These are phyloP conservation scores for Neodiprion pinetum DNA, from an alignment of 1,140 invertebrate species.

Conservation along the genomic window DNA sequence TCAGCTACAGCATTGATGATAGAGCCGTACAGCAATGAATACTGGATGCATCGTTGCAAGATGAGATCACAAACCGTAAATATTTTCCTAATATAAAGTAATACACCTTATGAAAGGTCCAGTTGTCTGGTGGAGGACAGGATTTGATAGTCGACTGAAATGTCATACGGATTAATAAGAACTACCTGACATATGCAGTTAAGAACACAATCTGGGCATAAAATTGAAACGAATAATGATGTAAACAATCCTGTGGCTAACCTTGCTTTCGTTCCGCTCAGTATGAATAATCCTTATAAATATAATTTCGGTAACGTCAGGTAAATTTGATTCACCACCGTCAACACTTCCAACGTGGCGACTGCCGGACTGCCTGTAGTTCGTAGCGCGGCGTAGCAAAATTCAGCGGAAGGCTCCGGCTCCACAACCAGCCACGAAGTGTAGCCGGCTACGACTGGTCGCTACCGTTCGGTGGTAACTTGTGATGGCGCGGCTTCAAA, in stretches of 20 bases:
- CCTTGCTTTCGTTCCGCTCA: conserved; percentile 16
- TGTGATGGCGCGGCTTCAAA: no score
- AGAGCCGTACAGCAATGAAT: background rate
- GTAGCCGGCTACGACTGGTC: no score
- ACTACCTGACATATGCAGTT: background rate
- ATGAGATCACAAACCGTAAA: background rate
- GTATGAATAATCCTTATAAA: conserved; percentile 31
- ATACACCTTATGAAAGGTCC: background rate
- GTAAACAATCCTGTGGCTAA: conserved; percentile 28
- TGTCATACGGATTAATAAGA: background rate
- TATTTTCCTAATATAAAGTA: background rate
- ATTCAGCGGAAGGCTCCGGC: no score
- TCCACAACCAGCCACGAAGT: no score
- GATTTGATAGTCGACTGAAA: background rate
- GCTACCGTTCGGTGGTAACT: no score
- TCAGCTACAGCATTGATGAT: background rate
- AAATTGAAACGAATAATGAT: background rate
- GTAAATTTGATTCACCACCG: conserved; percentile 44
- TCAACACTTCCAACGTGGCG: conserved; percentile 62
- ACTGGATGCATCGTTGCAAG: background rate
- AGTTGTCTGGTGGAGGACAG: background rate
- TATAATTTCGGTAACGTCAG: conserved; percentile 38
- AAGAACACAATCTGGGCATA: background rate
- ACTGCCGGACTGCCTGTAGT: conserved; percentile 17
- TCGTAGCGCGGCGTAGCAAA: background rate